Conservation (phyloP, 2,113 vertebrate species). For the Onychostoma macrolepis region DNA sequence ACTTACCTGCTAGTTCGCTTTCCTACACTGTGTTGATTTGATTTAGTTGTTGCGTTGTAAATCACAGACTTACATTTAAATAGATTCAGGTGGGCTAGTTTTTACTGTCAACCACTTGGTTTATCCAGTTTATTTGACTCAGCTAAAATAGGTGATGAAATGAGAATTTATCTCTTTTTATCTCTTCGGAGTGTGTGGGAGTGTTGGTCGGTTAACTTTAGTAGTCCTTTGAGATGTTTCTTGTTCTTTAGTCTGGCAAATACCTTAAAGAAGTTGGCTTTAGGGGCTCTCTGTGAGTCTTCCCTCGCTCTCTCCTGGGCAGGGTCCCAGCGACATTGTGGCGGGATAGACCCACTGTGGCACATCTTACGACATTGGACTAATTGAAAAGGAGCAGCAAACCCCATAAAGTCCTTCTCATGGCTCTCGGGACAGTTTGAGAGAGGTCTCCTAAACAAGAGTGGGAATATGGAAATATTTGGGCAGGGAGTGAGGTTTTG, state of each 20-base stretch:
- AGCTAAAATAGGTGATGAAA: slow-evolving; percentile 25
- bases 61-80: slow-evolving; percentile 6
- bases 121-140: slow-evolving; percentile 27
- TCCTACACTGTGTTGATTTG: neutral
- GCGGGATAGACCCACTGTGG: slow-evolving; percentile 8
- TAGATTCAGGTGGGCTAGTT: neutral
- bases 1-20: neutral
- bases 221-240: slow-evolving; percentile 20
- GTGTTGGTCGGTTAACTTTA: slow-evolving; percentile 34
- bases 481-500: slow-evolving; percentile 9
- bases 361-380: slow-evolving; percentile 25
- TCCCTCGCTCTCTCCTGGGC: slow-evolving; percentile 4
- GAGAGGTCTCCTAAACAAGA: slow-evolving; percentile 31
- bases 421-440: slow-evolving; percentile 16
- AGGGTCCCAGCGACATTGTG: neutral
- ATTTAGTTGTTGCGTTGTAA: neutral
- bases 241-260: slow-evolving; percentile 18
- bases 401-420: neutral
- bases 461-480: slow-evolving; percentile 35
- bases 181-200: neutral
- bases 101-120: neutral
- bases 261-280: slow-evolving; percentile 5
- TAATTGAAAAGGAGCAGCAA: slow-evolving; percentile 32
- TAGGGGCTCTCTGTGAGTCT: neutral
- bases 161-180: slow-evolving; percentile 25